Conservation (phyloP, 2,113 vertebrate species). For the Atrichornis clamosus region DNA sequence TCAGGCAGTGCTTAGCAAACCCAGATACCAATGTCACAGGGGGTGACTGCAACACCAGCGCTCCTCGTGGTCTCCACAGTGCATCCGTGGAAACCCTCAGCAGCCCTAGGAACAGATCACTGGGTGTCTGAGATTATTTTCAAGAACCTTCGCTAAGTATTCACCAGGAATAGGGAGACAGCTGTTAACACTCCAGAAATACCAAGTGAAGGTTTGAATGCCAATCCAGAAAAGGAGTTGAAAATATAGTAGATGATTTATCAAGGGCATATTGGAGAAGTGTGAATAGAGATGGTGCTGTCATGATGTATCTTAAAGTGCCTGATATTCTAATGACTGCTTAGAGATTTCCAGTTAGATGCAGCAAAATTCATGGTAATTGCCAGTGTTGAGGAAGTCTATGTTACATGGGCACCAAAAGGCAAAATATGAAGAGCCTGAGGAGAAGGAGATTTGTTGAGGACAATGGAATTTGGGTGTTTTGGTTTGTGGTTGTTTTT, state of each 20-base stretch:
- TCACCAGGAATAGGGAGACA: slow-evolving; percentile 59
- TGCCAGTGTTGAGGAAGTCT: background rate
- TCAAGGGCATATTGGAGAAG: slow-evolving; percentile 48
- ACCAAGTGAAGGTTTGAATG: slow-evolving; percentile 50
- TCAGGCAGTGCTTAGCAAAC: background rate
- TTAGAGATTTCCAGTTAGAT: slow-evolving; percentile 20
- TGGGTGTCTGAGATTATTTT: slow-evolving; percentile 50
- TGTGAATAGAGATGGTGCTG: slow-evolving; percentile 46
- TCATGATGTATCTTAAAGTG: slow-evolving; percentile 21
- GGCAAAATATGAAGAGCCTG: background rate
- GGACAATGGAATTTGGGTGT: background rate
- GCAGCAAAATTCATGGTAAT: background rate
- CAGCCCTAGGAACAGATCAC: slow-evolving; percentile 1
- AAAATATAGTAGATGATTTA: slow-evolving; percentile 48
- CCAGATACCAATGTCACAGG: background rate
- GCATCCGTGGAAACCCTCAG: background rate
- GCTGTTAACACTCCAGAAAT: slow-evolving; percentile 67
- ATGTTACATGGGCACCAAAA: background rate
- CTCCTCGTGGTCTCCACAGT: background rate
- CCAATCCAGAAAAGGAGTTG: slow-evolving; percentile 63
- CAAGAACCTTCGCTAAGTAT: slow-evolving; percentile 39
- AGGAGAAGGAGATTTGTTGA: background rate
- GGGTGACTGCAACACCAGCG: background rate
- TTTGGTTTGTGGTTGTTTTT: background rate
- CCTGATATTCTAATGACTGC: background rate